Conservation (phyloP, 2,113 vertebrate genomes). For the Amphiprion percula region DNA sequence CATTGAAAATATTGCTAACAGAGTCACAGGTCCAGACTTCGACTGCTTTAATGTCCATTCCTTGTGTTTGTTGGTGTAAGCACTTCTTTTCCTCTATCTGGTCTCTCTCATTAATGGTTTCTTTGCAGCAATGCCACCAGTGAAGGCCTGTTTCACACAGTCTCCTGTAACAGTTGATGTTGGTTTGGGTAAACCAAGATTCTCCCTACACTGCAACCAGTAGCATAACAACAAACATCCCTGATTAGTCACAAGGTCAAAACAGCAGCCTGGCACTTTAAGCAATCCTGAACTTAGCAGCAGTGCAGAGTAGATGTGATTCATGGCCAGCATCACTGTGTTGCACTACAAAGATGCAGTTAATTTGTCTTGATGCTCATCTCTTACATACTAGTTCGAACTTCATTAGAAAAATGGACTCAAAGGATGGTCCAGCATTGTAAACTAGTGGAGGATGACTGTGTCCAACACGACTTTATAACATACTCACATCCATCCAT, state of each 20-base stretch:
- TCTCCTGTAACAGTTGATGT: no score
- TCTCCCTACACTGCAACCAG: no score
- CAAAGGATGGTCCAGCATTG: no score
- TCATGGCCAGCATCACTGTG: neutral
- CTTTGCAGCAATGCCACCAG: no score
- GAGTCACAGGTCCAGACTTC: neutral
- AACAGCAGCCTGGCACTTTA: constrained; percentile 24
- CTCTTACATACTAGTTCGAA: neutral
- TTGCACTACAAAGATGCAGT: neutral
- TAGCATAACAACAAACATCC: neutral
- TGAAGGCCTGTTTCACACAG: neutral
- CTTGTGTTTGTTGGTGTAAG: neutral
- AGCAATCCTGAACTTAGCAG: constrained; percentile 3
- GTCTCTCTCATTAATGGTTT: neutral
- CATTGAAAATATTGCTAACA: no score
- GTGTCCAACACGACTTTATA: no score
- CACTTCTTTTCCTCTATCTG: neutral
- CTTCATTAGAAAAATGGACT: no score
- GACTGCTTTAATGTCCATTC: neutral
- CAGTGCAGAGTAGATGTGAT: constrained; percentile 13
- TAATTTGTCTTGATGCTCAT: constrained; percentile 28
- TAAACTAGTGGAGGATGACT: no score
- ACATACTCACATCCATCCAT: no score
- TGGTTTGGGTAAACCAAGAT: no score
- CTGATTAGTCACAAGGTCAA: constrained; percentile 10